Base-by-base conservation (phyloP, 2,113 vertebrate genomes). In the Charadrius vociferus region DNA sequence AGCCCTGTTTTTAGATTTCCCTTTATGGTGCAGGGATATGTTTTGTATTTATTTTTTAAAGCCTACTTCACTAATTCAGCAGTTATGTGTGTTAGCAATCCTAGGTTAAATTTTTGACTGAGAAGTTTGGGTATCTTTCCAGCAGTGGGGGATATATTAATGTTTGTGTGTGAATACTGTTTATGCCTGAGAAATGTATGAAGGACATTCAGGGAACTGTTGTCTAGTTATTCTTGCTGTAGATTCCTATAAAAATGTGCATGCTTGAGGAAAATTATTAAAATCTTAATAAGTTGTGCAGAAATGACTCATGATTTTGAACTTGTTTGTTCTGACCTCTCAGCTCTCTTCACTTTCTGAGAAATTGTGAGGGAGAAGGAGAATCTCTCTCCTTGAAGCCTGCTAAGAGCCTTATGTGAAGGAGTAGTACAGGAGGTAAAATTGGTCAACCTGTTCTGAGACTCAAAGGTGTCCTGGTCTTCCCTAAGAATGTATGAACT, bases 41-140 rank as follows among this genome's bases (percentile, higher is more conserved):
- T 21, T 78, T 82, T 93, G 32, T 73, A 86, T 73, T 93, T 86
- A n/a, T 73, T 93, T 47, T 90, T 83, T 86, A 86, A 86, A 58
- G 82, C 23, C 24, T 22, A 36, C 43, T 88, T 90, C 52, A 75
- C 30, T 81, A 72, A 49, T 71, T 88, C 68, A 84, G 61, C 22
- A 37, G 41, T 95, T 85, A 67, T 32, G 27, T 84, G 24, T 81
- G 55, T 88, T 94, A 84, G 34, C 50, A 90, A 37, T 84, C 73
- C 67, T 70, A 43, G 56, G 39, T 93, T 93, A 93, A 84, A 93
- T 90, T 93, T 17, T 66, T 80, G 70, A 66, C n/a, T 50, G 66
- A 75, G 32, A 79, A 65, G 21, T 80, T 88, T 83, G 32, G 17
- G n/a, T 63, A 43, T 93, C 56, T 93, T 90, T 79, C 81, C 61